Conservation (phyloP, 2,113 vertebrate genomes). For the Phalacrocorax carbo region DNA sequence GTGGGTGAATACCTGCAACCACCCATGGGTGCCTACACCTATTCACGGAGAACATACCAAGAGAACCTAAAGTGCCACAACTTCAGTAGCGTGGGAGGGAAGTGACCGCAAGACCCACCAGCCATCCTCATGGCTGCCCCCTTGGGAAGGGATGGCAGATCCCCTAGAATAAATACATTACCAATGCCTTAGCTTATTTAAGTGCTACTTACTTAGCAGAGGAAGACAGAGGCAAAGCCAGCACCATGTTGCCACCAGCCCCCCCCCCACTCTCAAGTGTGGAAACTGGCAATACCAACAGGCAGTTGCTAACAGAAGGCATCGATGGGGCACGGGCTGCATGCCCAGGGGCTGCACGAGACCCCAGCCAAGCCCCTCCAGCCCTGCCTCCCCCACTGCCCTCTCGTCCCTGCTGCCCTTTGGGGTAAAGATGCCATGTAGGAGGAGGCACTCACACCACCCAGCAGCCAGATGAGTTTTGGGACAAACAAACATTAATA, state of each 20-base stretch:
- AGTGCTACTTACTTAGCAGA: not conserved
- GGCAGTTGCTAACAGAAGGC: not conserved
- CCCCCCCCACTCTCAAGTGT: not conserved
- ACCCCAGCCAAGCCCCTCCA: not conserved
- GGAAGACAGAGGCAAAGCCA: not conserved
- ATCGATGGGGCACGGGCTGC: not conserved
- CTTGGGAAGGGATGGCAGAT: not conserved
- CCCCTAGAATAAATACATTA: not conserved
- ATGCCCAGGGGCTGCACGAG: accelerated
- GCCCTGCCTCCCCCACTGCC: not conserved
- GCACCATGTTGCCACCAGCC: not conserved
- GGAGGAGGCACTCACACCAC: not conserved
- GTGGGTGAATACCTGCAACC: not conserved
- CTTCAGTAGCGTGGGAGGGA: not conserved
- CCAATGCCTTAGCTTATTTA: not conserved
- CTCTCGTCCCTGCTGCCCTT: not conserved
- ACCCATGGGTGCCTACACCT: not conserved
- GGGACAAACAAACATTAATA: not conserved
- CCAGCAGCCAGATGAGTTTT: not conserved
- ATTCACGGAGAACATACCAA: not conserved
- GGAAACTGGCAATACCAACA: accelerated
- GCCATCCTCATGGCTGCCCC: not conserved
- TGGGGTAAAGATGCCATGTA: accelerated
- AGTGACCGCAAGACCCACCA: not conserved
- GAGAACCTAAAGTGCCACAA: not conserved